A percentile compares a stretch with the other conserved stretches of the same genome.
Conservation (phyloP, 2,797 vertebrate species). For the Gadopsis marmoratus region DNA sequence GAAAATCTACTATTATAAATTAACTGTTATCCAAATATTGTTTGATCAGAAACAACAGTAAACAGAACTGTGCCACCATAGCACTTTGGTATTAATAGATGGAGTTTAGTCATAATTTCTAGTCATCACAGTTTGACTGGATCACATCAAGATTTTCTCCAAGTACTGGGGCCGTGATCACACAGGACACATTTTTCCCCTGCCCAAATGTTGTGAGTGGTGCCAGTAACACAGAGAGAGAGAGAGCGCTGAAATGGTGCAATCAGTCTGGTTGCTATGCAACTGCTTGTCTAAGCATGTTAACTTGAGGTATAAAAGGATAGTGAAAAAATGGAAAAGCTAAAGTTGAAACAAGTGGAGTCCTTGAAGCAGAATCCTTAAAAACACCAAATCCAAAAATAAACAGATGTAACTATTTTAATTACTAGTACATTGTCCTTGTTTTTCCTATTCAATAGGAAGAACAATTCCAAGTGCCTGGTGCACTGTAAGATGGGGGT, state of each 20-base stretch:
- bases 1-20: background rate
- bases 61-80: background rate
- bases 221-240: slow-evolving; percentile 22
- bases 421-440: background rate
- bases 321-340: background rate
- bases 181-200: slow-evolving; percentile 22
- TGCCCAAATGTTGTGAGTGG: slow-evolving; percentile 22
- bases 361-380: background rate
- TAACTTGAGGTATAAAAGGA: slow-evolving; percentile 7
- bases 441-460: slow-evolving; percentile 80
- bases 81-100: slow-evolving; percentile 18
- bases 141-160: slow-evolving; percentile 19
- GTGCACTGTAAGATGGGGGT: slow-evolving; percentile 99
- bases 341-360: background rate
- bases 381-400: background rate
- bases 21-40: background rate
- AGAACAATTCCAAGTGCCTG: slow-evolving; percentile 96
- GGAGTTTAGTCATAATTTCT: background rate
- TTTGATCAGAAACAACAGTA: background rate
- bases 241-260: slow-evolving; percentile 33
- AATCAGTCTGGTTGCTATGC: slow-evolving; percentile 55
- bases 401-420: background rate
- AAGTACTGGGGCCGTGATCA: background rate
- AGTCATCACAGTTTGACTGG: background rate
- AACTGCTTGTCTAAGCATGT: slow-evolving; percentile 32